Conservation (phyloP, 2,888 invertebrate genomes). For the Lithophane leautieri region DNA sequence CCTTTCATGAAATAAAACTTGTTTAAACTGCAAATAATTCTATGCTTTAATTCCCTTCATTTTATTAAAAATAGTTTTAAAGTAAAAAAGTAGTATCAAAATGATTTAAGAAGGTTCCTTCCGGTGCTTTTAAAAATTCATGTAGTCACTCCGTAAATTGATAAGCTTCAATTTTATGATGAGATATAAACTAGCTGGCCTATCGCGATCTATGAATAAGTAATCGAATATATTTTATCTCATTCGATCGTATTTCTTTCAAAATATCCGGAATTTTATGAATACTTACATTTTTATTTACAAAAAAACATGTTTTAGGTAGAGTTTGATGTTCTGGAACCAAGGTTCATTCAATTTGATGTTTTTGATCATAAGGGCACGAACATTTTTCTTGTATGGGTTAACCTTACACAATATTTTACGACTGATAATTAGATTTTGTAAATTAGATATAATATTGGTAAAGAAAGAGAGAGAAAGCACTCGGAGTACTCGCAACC, state of each 20-base stretch:
- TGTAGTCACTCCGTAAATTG: constrained; percentile 51
- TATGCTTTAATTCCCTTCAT: constrained; percentile 2
- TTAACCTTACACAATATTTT: neutral
- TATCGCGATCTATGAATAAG: constrained; percentile 61
- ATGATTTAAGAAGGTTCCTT: neutral
- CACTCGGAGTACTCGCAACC: no score
- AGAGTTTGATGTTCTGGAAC: constrained; percentile 27
- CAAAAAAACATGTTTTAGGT: constrained; percentile 21
- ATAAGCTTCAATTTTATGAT: constrained; percentile 57
- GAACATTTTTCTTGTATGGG: neutral
- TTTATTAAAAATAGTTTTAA: neutral
- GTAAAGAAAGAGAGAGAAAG: neutral
- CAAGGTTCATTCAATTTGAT: constrained; percentile 5
- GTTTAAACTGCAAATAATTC: neutral
- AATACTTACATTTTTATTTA: constrained; percentile 52
- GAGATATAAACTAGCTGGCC: constrained; percentile 56
- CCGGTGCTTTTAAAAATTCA: constrained; percentile 37
- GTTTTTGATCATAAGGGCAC: neutral
- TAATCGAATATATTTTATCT: constrained; percentile 59
- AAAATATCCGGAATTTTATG: constrained; percentile 49
- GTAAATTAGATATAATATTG: neutral
- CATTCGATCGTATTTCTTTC: constrained; percentile 47
- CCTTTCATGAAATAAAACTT: constrained; percentile 1
- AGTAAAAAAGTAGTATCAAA: neutral
- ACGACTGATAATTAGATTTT: neutral